Conservation (phyloP, 2,113 vertebrate genomes). For the Turdus rufiventris region DNA sequence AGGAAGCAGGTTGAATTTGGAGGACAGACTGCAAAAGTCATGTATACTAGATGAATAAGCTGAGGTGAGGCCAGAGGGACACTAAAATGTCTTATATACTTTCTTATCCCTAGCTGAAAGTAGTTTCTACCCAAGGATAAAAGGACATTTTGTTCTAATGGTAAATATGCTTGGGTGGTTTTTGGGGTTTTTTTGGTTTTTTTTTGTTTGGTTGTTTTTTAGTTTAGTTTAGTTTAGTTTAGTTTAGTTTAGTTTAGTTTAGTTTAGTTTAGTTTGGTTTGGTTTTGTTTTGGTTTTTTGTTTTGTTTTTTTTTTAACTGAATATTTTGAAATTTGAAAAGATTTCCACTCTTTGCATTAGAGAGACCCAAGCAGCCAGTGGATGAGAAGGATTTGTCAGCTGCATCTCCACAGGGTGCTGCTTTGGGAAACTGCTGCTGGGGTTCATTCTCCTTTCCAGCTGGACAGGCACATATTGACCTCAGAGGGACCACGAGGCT, state of each 20-base stretch:
- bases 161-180: neutral
- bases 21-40: neutral
- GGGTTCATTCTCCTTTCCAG: neutral
- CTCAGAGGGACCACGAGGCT: neutral
- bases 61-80: neutral
- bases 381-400: neutral
- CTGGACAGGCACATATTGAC: neutral
- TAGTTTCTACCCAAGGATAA: neutral
- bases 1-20: neutral
- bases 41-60: neutral
- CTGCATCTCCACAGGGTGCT: neutral
- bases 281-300: no score
- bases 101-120: neutral
- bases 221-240: no score
- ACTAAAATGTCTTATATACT: neutral
- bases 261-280: no score
- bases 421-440: accelerated
- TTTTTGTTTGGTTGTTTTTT: no score
- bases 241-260: no score
- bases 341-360: neutral
- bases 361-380: neutral
- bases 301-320: accelerated
- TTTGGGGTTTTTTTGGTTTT: accelerated
- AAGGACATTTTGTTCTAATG: neutral
- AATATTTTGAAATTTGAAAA: neutral